A percentile compares a stretch with the other conserved stretches of the same genome.
Evolutionary conservation across 2,113 vertebrate genomes (phyloP).

Genomic region (Choloepus hoffmanni): DNA sequence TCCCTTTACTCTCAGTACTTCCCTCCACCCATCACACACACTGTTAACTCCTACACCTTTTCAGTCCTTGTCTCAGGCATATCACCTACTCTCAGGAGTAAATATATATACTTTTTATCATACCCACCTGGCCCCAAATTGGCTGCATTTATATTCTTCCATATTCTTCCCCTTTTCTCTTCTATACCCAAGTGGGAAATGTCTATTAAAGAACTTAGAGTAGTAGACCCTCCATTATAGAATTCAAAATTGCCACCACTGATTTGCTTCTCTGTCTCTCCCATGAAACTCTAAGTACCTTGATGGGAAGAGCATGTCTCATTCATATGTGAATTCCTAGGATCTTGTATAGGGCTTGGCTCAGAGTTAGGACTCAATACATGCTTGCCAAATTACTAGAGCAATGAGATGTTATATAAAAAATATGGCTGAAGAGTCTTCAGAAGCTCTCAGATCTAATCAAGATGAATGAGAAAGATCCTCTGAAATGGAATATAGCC

Average conservation of each 20-base stretch:
- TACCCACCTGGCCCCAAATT: not conserved
- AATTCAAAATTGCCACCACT: not conserved
- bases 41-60: not conserved
- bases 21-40: not conserved
- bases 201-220: constrained; percentile 12
- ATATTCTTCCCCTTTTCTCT: not conserved
- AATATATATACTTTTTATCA: not conserved
- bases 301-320: not conserved
- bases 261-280: not conserved
- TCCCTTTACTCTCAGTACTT: not conserved
- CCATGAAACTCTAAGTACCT: not conserved
- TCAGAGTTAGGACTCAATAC: not conserved
- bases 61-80: not conserved
- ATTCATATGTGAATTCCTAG: not conserved
- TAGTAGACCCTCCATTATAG: not conserved
- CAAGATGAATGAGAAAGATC: not conserved
- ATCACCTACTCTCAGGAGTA: not conserved
- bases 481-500: not conserved
- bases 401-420: not conserved
- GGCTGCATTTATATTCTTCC: not conserved
- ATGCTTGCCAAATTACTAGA: not conserved
- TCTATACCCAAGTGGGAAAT: not conserved
- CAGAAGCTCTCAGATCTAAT: not conserved
- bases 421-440: not conserved
- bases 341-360: not conserved